Percentiles rank a stretch among this genome's conserved stretches.
Evolutionary conservation across 2,113 vertebrate species (phyloP).

Genomic region (Athene cunicularia): DNA sequence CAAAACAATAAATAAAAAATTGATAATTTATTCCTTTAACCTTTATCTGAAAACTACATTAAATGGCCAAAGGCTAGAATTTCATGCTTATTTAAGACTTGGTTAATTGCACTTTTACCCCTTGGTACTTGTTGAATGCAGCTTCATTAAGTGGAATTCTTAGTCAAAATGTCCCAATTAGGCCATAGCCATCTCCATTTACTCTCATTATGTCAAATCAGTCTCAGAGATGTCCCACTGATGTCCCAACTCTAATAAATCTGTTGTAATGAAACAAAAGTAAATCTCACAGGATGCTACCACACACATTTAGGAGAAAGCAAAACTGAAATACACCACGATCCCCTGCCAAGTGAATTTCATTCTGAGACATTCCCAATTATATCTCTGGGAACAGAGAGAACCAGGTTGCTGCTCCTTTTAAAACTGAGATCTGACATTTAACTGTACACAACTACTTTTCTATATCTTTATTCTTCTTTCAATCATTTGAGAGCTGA

Average conservation of each 20-base stretch:
- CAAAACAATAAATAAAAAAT: neutral
- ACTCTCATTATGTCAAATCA: neutral
- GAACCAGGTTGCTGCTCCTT: neutral
- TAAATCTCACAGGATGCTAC: neutral
- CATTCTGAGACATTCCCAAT: neutral
- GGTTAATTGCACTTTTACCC: neutral
- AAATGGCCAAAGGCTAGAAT: neutral
- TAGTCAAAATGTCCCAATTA: neutral
- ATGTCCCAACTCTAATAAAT: neutral
- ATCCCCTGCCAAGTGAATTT: neutral
- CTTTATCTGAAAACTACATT: neutral
- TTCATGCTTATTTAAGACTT: neutral
- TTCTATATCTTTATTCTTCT: neutral
- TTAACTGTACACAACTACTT: neutral
- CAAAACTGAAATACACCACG: neutral
- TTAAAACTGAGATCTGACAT: neutral
- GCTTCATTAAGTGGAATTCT: neutral
- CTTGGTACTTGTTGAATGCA: neutral
- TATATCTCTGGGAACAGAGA: neutral
- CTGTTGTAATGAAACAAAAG: neutral
- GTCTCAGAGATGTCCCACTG: neutral
- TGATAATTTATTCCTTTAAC: neutral
- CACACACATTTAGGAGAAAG: neutral
- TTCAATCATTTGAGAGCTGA: neutral
- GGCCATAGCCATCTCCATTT: neutral